Conservation (phyloP, 2,113 vertebrate genomes). For the Oriolus oriolus region DNA sequence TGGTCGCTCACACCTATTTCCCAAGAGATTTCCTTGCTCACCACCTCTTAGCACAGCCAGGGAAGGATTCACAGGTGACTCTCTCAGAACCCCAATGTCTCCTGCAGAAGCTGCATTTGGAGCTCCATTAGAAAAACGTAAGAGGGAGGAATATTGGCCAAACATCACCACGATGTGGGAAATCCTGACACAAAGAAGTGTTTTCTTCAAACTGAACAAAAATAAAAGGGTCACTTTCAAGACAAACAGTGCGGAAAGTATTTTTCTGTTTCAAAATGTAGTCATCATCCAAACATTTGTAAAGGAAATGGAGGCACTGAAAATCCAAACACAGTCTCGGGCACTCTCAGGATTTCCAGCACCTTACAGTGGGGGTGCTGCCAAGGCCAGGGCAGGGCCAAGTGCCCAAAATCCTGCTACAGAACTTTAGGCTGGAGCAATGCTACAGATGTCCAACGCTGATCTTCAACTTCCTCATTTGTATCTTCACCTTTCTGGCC, state of each 20-base stretch:
- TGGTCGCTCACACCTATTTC: not conserved
- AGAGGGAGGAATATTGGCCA: not conserved
- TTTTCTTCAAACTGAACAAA: not conserved
- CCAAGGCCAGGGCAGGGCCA: not conserved
- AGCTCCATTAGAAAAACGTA: not conserved
- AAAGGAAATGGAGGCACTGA: not conserved
- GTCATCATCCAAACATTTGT: not conserved
- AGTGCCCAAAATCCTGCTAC: not conserved
- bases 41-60: not conserved
- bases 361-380: not conserved
- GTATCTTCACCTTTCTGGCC: not conserved
- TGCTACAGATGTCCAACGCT: fast-evolving
- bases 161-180: not conserved
- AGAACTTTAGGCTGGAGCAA: not conserved
- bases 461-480: not conserved
- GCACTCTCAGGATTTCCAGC: not conserved
- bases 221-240: not conserved
- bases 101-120: not conserved
- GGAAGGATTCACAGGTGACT: not conserved
- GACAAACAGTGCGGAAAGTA: not conserved
- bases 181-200: not conserved
- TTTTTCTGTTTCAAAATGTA: not conserved
- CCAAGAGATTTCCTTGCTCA: not conserved
- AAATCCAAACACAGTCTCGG: not conserved
- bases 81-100: not conserved